Base-by-base conservation (phyloP, 64 coral and sea anemone genomes). In the Pocillopora damicornis region DNA sequence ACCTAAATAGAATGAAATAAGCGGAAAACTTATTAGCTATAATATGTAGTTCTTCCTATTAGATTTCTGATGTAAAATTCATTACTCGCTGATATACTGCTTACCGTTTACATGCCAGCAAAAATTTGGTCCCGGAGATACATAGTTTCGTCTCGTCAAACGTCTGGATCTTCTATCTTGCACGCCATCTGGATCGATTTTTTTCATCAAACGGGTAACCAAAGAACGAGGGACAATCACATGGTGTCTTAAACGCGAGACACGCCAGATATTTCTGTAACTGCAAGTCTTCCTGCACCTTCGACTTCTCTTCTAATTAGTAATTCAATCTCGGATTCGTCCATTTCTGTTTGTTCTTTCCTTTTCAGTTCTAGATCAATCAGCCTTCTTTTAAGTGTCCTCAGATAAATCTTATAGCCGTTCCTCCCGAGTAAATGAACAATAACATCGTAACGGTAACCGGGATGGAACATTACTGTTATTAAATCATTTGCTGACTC, bases 101-200 rank as follows among this genome's bases (percentile, higher is more conserved):
- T n/a, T n/a, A 18, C 90, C 82, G 42, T 91, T 82, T 12, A 62
- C 25, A 79, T 91, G 90, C 90, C 90, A 91, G 66, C 35, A 76
- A 76, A 80, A 93, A 93, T 88, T 85, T 76, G 91, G 92, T 51
- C 92, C 92, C 2, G 87, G 87, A 76, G 63, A 58, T 60, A 18
- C 58, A 71, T 93, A 89, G 60, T 75, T 35, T 77, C 79, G 63
- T 57, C 79, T 77, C 60, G 38, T 38, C 69, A 89, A 62, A 20
- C 92, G 79, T 37, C 78, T 69, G 36, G 82, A 74, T 62, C 73
- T 76, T 69, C 83, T 79, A 15, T 20, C 42, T 73, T 80, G 76
- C 78, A 22, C 59, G 61, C 74, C 90, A 87, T 13, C 82, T 15
- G 90, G 90, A 75, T 87, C 90, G 45, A 87, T 42, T 59, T 75